Evolutionary conservation across 2,113 vertebrate genomes (phyloP).

Genomic region (Brachyistius frenatus): DNA sequence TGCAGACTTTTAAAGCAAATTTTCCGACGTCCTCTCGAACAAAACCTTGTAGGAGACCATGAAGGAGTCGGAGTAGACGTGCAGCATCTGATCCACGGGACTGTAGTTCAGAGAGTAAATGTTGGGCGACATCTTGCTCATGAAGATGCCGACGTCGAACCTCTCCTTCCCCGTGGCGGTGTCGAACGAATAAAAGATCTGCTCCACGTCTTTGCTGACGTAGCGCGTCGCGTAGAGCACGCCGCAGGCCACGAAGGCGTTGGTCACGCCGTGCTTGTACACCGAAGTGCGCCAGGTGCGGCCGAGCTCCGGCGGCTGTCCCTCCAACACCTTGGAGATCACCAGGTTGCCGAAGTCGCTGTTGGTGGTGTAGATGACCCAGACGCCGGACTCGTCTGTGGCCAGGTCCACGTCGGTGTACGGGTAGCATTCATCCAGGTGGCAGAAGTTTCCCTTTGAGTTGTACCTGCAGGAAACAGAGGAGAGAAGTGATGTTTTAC

Average conservation of each 20-base stretch:
- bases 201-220: conserved; percentile 65
- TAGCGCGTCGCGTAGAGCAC: conserved; percentile 82
- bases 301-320: conserved; percentile 13
- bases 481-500: background rate
- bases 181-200: conserved; percentile 84
- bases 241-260: conserved; percentile 83
- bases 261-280: conserved; percentile 80
- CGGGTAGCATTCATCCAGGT: conserved; percentile 67
- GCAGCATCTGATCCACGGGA: conserved; percentile 78
- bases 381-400: conserved; percentile 83
- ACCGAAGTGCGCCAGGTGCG: conserved; percentile 79
- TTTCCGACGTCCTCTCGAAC: conserved; percentile 34
- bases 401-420: conserved; percentile 82
- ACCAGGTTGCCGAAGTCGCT: conserved; percentile 80
- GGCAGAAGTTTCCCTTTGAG: conserved; percentile 81
- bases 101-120: conserved; percentile 82
- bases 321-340: conserved; percentile 70
- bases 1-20: too few relatives aligned
- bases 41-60: conserved; percentile 72
- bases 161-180: conserved; percentile 71
- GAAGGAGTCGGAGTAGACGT: conserved; percentile 71
- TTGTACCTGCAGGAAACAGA: conserved; percentile 61
- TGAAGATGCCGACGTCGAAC: conserved; percentile 71
- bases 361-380: conserved; percentile 78
- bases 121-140: conserved; percentile 78